These are phyloP conservation scores for Sardinella longiceps DNA, from an alignment of 2,797 vertebrate genomes.

Conservation along the genomic window DNA sequence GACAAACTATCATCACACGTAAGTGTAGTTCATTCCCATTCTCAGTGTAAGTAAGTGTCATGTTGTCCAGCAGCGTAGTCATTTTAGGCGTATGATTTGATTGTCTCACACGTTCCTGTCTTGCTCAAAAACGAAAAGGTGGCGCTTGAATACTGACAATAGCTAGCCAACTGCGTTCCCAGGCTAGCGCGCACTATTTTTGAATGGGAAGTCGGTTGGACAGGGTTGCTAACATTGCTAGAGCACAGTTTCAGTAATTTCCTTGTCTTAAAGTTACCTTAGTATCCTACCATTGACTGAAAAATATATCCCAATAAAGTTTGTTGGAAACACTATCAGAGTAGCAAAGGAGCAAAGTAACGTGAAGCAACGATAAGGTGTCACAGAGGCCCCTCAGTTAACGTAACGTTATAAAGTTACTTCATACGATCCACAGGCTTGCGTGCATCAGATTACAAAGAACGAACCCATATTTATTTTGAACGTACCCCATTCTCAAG, in stretches of 20 bases:
- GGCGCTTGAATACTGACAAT: background rate
- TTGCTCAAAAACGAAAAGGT: background rate
- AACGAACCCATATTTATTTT: too few species aligned
- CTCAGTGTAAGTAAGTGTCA: background rate
- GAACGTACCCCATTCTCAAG: too few species aligned
- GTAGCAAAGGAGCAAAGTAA: background rate
- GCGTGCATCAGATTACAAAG: background rate
- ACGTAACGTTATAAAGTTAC: too few species aligned
- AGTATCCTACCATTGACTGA: background rate
- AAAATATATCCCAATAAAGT: background rate
- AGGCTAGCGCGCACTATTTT: constrained; percentile 20
- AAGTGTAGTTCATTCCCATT: constrained; percentile 7
- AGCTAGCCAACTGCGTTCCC: constrained; percentile 7
- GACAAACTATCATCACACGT: constrained; percentile 6
- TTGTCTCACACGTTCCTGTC: background rate
- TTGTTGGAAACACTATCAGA: background rate
- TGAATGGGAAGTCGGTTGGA: constrained; percentile 9
- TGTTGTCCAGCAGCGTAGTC: background rate
- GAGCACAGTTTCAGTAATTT: background rate
- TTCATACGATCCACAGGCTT: too few species aligned
- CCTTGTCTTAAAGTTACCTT: too few species aligned
- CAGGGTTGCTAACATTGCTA: background rate
- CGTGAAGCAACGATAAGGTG: background rate
- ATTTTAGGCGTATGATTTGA: background rate
- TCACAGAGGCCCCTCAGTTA: too few species aligned